A percentile compares a stretch with the other conserved stretches of the same genome.
Evolutionary conservation across 2,888 invertebrate species (phyloP).

Genomic region (Xestia sexstrigata): DNA sequence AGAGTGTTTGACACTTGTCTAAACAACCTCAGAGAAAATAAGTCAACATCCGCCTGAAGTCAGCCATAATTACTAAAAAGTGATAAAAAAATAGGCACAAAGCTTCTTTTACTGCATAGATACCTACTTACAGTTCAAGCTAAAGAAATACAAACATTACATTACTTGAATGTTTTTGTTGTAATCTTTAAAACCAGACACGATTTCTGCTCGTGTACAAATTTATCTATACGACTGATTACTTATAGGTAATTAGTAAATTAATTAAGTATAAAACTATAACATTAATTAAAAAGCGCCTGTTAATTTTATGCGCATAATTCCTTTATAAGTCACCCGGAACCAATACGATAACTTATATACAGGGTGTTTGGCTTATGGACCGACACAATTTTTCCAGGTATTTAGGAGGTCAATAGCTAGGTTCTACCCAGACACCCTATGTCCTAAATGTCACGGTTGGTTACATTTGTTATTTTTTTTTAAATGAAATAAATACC

Average conservation of each 20-base stretch:
- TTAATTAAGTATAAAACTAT: constrained; percentile 39
- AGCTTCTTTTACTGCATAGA: constrained; percentile 13
- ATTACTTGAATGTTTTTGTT: constrained; percentile 10
- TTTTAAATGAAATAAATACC: too few relatives aligned
- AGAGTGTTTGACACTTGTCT: too few relatives aligned
- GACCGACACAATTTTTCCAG: too few relatives aligned
- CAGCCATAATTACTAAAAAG: background rate
- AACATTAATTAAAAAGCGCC: constrained; percentile 38
- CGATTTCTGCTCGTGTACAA: constrained; percentile 29
- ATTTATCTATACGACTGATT: constrained; percentile 32
- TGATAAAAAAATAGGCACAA: constrained; percentile 14
- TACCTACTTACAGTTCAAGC: constrained; percentile 19
- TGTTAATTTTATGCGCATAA: constrained; percentile 17
- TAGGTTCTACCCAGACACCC: too few relatives aligned
- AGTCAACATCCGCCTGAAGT: constrained; percentile 6
- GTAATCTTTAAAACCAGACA: constrained; percentile 24
- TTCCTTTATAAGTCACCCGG: constrained; percentile 35
- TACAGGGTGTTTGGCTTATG: too few relatives aligned
- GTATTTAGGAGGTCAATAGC: too few relatives aligned
- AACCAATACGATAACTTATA: constrained; percentile 1
- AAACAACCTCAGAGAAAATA: background rate
- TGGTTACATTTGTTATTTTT: too few relatives aligned
- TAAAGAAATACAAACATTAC: constrained; percentile 17
- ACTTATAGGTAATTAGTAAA: constrained; percentile 29
- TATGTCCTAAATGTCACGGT: too few relatives aligned